Conservation (phyloP, 2,113 vertebrate species). For the Procavia capensis region DNA sequence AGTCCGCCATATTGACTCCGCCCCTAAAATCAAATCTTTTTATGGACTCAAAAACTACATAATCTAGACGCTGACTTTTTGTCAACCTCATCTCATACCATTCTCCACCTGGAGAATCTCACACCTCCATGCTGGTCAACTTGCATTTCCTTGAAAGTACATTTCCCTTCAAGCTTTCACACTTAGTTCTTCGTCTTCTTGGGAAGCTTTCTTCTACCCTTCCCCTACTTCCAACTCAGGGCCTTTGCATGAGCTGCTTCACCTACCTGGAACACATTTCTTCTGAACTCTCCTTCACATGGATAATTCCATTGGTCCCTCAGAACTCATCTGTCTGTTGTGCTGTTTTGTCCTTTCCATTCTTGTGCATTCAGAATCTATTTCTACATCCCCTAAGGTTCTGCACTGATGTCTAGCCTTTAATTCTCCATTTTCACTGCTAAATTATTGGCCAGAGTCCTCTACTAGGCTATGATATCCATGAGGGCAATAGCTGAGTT, state of each 20-base stretch:
- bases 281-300: not conserved
- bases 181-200: not conserved
- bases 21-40: too few relatives aligned
- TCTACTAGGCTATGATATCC: too few relatives aligned
- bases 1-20: too few relatives aligned
- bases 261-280: not conserved
- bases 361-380: not conserved
- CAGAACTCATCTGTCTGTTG: not conserved
- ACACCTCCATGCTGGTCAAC: not conserved
- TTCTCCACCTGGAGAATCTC: not conserved
- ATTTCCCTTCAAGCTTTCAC: not conserved
- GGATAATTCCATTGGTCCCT: not conserved
- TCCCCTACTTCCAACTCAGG: not conserved
- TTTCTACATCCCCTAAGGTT: not conserved
- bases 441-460: not conserved
- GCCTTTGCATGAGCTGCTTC: not conserved
- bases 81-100: not conserved
- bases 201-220: not conserved
- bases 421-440: not conserved
- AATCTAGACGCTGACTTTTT: not conserved
- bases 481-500: not conserved
- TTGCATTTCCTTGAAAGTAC: not conserved
- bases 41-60: not conserved
- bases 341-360: not conserved
- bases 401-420: not conserved